Base-by-base conservation (phyloP, 2,888 invertebrate species). In the Dryadula phaetusa region DNA sequence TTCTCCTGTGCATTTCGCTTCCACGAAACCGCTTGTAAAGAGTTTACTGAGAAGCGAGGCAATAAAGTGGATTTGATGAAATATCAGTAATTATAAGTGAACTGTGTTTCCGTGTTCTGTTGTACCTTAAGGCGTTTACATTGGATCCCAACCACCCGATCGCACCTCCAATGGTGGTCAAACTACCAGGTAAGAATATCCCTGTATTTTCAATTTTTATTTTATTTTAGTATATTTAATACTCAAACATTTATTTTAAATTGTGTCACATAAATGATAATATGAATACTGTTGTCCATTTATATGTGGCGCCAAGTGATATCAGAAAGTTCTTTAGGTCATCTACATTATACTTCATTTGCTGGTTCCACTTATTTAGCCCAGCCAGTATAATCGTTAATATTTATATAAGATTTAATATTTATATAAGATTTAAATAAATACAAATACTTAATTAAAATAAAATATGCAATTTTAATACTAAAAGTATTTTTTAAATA, bases 161-260 rank as follows among this genome's bases (percentile, higher is more conserved):
- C 77, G 80, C 86, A 87, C 92, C 92, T 90, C 88, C 87, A 88
- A 92, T 92, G 92, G 92, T 92, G 92, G 92, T 91, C 76, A 92
- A 90, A 84, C 87, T 92, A 84, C 92, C 92, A 90, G 92, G 92
- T 92, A 73, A 90, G 87, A 77, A 32, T 63, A 64, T 49, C 42
- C 14, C 25, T 37, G 46, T 37, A 32, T 52, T 49, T 63, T 34
- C 40, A 60, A 65, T 66, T 56, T n/a, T 37, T 12, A 32, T 16
- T 42, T 44, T 14, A 25, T 14, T n/a, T 25, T 18, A 34, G 16
- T 20, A 44, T 58, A 16, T 60, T 8, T 12, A n/a, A 20, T 40
- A 44, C 1, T 12, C 14, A 49, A 53, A 16, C 8, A 7, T 37
- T 18, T 18, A 14, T 49, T 28, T 32, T 40, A 25, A 25, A 32